These are phyloP conservation scores for Macrotis lagotis DNA, from an alignment of 2,113 vertebrate genomes.

Conservation along the genomic window DNA sequence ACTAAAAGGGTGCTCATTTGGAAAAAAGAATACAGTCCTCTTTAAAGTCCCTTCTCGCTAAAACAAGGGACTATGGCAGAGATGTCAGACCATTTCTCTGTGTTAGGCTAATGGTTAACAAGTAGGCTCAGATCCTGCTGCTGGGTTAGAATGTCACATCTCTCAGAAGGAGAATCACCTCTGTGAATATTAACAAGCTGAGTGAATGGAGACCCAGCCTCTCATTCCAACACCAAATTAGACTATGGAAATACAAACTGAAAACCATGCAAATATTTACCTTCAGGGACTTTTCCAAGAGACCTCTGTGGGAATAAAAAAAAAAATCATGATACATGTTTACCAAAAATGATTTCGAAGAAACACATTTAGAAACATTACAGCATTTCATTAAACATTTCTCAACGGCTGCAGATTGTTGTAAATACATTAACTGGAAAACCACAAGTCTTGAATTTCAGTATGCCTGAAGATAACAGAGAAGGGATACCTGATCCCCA, in stretches of 20 bases:
- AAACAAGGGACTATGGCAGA: not conserved
- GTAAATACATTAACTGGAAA: conserved; percentile 64
- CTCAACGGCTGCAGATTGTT: conserved; percentile 43
- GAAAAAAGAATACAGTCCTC: not conserved
- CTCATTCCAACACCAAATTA: conserved; percentile 44
- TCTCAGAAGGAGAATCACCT: not conserved
- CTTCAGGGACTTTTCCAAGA: conserved; percentile 49
- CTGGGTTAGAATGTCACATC: not conserved
- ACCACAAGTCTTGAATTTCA: conserved; percentile 27
- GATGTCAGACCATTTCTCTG: not conserved
- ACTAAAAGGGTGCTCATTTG: not conserved
- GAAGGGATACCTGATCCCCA: conserved; percentile 18
- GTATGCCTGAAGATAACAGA: not conserved
- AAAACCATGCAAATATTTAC: conserved; percentile 65
- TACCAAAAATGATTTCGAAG: conserved; percentile 64
- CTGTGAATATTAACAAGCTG: conserved; percentile 42
- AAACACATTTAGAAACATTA: conserved; percentile 50
- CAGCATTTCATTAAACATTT: conserved; percentile 56
- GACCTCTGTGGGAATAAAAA: conserved; percentile 57
- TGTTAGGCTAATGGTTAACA: not conserved
- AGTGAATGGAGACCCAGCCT: not conserved
- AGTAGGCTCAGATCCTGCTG: not conserved
- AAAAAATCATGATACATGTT: conserved; percentile 65
- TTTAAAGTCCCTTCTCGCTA: not conserved
- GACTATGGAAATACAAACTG: conserved; percentile 48